Conservation (phyloP, 2,888 invertebrate species). For the Pseudococcus jackbeardsleyi region DNA sequence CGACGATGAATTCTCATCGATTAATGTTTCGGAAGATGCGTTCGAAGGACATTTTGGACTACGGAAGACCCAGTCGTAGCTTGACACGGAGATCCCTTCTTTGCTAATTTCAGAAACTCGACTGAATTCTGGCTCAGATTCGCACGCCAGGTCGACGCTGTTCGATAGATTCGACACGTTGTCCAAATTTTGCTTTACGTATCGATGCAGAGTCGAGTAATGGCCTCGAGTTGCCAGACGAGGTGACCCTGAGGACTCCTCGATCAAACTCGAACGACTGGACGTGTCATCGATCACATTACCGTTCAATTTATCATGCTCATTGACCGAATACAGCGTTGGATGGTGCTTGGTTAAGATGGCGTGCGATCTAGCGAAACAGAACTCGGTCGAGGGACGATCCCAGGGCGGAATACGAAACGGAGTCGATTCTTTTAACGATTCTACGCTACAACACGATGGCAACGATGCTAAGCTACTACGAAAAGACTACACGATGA, state of each 20-base stretch:
- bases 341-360: conserved; percentile 72
- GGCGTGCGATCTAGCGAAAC: conserved; percentile 80
- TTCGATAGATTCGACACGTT: conserved; percentile 21
- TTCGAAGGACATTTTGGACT: conserved; percentile 15
- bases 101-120: conserved; percentile 44
- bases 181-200: conserved; percentile 48
- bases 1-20: conserved; percentile 47
- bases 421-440: conserved; percentile 71
- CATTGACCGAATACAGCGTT: conserved; percentile 66
- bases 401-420: conserved; percentile 78
- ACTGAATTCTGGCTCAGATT: conserved; percentile 52
- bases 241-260: background rate
- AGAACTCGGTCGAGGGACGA: conserved; percentile 81
- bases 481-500: conserved; percentile 70
- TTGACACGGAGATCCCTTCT: conserved; percentile 53
- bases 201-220: conserved; percentile 47
- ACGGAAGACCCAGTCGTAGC: conserved; percentile 62
- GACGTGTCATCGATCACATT: background rate
- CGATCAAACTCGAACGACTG: background rate
- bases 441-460: conserved; percentile 72
- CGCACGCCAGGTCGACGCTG: conserved; percentile 23
- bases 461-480: conserved; percentile 71
- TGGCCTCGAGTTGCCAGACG: background rate
- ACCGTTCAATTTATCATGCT: conserved; percentile 21
- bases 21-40: conserved; percentile 59